Base-by-base conservation (phyloP, 2,888 invertebrate genomes). In the Dicycla oo region DNA sequence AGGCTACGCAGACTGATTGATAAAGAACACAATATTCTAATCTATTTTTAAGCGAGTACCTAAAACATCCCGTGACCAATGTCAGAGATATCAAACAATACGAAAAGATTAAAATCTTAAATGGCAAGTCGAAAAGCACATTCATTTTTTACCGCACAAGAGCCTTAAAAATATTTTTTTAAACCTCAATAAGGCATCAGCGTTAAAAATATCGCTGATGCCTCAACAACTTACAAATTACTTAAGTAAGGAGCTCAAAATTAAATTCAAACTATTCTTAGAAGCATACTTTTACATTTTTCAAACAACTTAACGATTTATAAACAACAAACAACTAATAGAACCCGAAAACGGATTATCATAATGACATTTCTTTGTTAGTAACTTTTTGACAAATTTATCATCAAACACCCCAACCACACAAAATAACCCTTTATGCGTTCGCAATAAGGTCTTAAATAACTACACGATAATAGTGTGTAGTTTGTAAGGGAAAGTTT, bases 281-380 rank as follows among this genome's bases (percentile, higher is more conserved):
- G 78, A 84, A 84, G 73, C 23, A 64, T 26, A 75, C 65, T 79
- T 73, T 73, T 77, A 71, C n/a, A 76, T 70, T 81, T 75, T 80
- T 62, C 67, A 73, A 83, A 81, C 75, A 77, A 78, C 71, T 75
- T 76, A 78, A 62, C 69, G 73, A 83, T 81, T 85, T 84, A 85
- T 76, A 85, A 88, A 84, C 84, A 85, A 88, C 81, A 88, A 91
- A 92, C 91, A 93, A 91, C 77, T 76, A 80, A 88, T 88, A 89
- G 54, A 73, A 87, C 91, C 92, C 89, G 73, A 90, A 91, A 90
- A 88, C 72, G 91, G 94, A 95, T 95, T 94, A 94, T 69, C 82
- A 88, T 94, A 93, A 94, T 91, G 91, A 91, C 89, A 90, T 92
- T 92, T 90, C 91, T 90, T 93, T 94, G 93, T 93, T 86, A 85